Evolutionary conservation across 1,140 invertebrate species (phyloP), one percentile per base, ranked within the genome.

Genomic region (Paramacrobiotus metropolitanus): DNA sequence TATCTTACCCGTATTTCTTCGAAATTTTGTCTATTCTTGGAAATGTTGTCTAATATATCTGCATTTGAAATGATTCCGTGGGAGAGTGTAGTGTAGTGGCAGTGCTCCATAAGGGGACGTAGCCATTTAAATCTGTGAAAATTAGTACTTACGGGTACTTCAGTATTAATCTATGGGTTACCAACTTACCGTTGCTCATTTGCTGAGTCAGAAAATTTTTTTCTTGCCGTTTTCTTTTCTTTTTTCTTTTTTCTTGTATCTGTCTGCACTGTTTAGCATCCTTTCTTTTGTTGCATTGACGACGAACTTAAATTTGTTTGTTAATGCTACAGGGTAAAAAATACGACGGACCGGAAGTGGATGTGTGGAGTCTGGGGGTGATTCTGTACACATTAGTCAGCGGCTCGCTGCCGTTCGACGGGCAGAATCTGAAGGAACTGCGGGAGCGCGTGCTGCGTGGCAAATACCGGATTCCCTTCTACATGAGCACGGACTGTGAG

Each of bases 401-500:
- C 72, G 95, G 94, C 65, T 95, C 91, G 73, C 80, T 99, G 75
- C 95, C 95, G 65, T 99, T 99, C 76, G 95, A 99, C 78, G 95
- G 95, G 66, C 93, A 93, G 69, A 98, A 94, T 69, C 80, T 98
- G 64, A 81, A 94, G 69, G 94, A 99, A 78, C 77, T 99, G 62
- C 77, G 95, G 67, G 95, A 99, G 77, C 78, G 94, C 67, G 95
- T 99, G 66, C 80, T 99, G 64, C 79, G 94, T 67, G 95, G 95
- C 66, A 98, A 98, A 77, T 99, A 99, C 77, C 83, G 92, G 76
- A 98, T 99, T 77, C 95, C 95, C 61, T 99, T 98, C 80, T 99
- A 98, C 78, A 98, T 99, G 94, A 97, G 91, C 59, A 98, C 93
- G 64, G 95, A 99, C 77, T 99, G 95, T 79, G 94, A 99, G 80